Conservation (phyloP, 2,888 invertebrate genomes). For the Ochlodes sylvanus region DNA sequence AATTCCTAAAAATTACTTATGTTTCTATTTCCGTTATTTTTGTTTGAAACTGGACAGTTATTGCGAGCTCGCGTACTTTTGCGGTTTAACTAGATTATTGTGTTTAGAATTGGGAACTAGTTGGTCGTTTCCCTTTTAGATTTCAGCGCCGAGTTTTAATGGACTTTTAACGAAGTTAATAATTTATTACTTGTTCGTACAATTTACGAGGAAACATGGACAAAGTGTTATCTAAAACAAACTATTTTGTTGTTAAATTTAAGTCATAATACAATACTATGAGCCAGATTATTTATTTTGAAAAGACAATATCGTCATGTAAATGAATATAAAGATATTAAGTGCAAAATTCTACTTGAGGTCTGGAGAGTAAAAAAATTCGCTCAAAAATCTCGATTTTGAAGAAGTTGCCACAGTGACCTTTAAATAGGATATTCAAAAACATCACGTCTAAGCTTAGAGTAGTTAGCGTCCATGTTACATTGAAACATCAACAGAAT, state of each 20-base stretch:
- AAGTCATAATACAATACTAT: background rate
- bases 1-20: background rate
- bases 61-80: conserved; percentile 36
- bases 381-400: too few species aligned
- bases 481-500: too few species aligned
- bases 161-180: conserved; percentile 39
- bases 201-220: conserved; percentile 10
- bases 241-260: background rate
- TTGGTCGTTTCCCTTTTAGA: conserved; percentile 32
- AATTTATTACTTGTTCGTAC: conserved; percentile 33
- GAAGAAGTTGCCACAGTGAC: background rate
- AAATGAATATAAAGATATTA: too few species aligned
- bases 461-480: too few species aligned
- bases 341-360: too few species aligned
- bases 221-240: background rate
- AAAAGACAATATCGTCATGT: too few species aligned
- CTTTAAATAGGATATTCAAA: too few species aligned
- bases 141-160: conserved; percentile 34
- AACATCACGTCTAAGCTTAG: too few species aligned
- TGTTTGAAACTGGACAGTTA: conserved; percentile 4
- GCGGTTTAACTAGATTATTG: conserved; percentile 32
- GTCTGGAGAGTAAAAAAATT: too few species aligned
- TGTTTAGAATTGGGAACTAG: conserved; percentile 37
- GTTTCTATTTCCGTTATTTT: conserved; percentile 3
- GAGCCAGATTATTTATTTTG: too few species aligned